These are phyloP conservation scores for Musca domestica DNA, from an alignment of 1,140 invertebrate species.

Conservation along the genomic window DNA sequence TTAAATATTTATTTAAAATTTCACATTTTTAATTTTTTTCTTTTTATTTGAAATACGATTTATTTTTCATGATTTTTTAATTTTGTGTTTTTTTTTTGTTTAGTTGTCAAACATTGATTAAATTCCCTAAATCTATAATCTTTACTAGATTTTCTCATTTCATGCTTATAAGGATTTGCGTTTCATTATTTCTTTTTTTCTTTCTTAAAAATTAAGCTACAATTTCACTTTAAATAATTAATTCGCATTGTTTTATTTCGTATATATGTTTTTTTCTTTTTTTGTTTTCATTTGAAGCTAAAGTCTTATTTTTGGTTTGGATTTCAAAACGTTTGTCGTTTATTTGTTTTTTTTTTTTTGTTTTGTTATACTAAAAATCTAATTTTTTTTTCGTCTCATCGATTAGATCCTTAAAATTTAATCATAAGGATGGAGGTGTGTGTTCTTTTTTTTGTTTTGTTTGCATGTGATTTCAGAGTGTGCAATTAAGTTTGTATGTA, in stretches of 20 bases:
- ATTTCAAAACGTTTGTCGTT: conserved; percentile 1
- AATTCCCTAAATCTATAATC: conserved; percentile 18
- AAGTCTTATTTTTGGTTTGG: not conserved
- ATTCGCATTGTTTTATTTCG: not conserved
- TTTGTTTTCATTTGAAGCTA: not conserved
- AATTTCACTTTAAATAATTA: too few species aligned
- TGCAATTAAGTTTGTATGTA: conserved; percentile 13
- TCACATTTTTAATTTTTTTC: not conserved
- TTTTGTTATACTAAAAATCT: too few species aligned
- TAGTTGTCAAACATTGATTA: conserved; percentile 2
- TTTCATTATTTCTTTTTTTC: too few species aligned
- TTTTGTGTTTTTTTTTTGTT: not conserved
- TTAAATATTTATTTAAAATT: conserved; percentile 8
- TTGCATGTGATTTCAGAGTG: conserved; percentile 10
- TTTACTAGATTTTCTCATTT: too few species aligned
- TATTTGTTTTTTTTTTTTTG: not conserved
- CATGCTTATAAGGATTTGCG: too few species aligned
- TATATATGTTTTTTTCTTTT: not conserved
- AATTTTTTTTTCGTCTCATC: not conserved
- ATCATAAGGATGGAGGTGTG: conserved; percentile 34
- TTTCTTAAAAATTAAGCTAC: too few species aligned
- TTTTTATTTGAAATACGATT: not conserved
- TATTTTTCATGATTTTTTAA: not conserved
- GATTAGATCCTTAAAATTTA: conserved; percentile 29
- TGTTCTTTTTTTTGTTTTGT: not conserved